Base-by-base conservation (phyloP, 2,888 invertebrate genomes). In the Monoplex corrugatus region DNA sequence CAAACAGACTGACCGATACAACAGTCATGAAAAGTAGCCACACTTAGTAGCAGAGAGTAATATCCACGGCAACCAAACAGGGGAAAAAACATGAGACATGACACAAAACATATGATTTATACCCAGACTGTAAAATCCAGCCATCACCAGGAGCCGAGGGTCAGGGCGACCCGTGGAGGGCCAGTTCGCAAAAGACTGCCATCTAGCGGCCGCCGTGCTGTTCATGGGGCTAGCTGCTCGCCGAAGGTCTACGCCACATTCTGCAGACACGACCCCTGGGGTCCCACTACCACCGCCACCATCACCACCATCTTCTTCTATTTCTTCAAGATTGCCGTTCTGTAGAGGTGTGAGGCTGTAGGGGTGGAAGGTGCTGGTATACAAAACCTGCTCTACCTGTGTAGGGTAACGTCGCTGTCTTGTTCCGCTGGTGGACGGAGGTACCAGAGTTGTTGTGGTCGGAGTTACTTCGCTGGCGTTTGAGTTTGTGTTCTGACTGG, bases 151-250 rank as follows among this genome's bases (percentile, higher is more conserved):
- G 38, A 13, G 35, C 13, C 38, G 35, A 3, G 10, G 16, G 19
- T 19, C 19, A 19, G 38, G 75, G 16, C 35, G 16, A 75, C 75
- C 16, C 6, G 2, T 1, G 13, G 35, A 2, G 16, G 75, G 75
- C 75, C 75, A 75, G 68, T 38, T 28, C 2, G 38, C 13, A 19
- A 75, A 75, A 28, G 82, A 82, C 32, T 6, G 10, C 10, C 40
- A 44, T 1, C 82, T 32, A n/a, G 28, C 43, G 23, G 43, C 10
- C 28, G 19, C 44, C 10, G 43, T 5, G 28, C 43, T 43, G n/a
- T 82, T 82, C 35, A 38, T n/a, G 28, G 82, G 82, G 13, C 82
- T 82, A 43, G 82, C 82, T 2, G 82, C 82, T 23, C 5, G 44
- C 38, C 75, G 75, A 35, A 75, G 8, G 75, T 75, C 75, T 38